These are phyloP conservation scores for Cygnus atratus DNA, from an alignment of 2,113 vertebrate species.

Conservation along the genomic window DNA sequence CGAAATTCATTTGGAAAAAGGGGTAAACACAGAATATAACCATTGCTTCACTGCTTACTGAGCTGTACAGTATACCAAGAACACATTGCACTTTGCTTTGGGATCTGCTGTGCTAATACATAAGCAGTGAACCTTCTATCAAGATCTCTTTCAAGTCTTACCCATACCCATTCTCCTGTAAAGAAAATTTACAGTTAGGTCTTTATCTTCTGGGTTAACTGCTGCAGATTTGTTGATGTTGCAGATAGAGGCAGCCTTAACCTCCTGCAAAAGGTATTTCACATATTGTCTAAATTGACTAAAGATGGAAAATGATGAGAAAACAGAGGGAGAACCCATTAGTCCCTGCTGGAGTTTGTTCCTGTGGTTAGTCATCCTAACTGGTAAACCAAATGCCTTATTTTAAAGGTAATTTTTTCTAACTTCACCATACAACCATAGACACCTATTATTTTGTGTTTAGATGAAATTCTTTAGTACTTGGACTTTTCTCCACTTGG, in stretches of 20 bases:
- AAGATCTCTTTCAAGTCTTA: not conserved
- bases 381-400: not conserved
- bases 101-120: not conserved
- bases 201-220: not conserved
- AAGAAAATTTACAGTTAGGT: not conserved
- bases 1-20: not conserved
- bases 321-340: not conserved
- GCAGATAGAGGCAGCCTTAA: not conserved
- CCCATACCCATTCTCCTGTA: not conserved
- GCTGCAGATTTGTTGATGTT: not conserved
- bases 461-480: not conserved
- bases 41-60: not conserved
- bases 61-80: not conserved
- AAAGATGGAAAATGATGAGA: not conserved
- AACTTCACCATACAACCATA: not conserved
- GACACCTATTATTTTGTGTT: not conserved
- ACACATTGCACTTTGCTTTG: not conserved
- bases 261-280: not conserved
- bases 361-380: not conserved
- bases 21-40: not conserved
- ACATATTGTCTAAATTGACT: not conserved
- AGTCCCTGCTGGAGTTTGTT: not conserved
- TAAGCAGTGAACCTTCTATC: not conserved
- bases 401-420: not conserved
- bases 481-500: not conserved